phyloP scores from a whole-genome alignment of 2,113 vertebrate genomes.

The Thymallus thymallus region DNA sequence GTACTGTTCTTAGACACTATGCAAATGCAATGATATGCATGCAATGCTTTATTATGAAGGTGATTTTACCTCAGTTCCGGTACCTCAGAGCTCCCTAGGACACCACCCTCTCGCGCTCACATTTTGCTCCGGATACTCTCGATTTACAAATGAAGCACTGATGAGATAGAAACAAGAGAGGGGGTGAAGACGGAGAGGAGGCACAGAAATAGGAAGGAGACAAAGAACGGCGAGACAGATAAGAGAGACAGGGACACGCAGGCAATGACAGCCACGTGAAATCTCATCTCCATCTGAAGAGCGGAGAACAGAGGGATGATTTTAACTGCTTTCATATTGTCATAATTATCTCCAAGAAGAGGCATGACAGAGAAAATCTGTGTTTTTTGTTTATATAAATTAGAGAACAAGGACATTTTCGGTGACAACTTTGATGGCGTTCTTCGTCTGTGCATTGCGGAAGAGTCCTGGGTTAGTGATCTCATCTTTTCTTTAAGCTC shows the following conservation, averaged over 20 bases:
- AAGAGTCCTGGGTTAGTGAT: conserved; percentile 71
- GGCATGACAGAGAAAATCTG: conserved; percentile 72
- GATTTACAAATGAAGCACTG: too few relatives aligned
- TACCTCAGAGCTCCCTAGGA: too few relatives aligned
- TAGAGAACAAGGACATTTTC: conserved; percentile 73
- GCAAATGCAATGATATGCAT: too few relatives aligned
- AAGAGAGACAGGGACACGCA: conserved; percentile 27
- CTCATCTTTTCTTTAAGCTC: conserved; percentile 61
- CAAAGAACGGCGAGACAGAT: background rate
- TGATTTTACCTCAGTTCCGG: too few relatives aligned
- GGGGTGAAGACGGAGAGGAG: background rate
- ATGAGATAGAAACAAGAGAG: background rate
- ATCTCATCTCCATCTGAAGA: conserved; percentile 78
- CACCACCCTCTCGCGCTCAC: too few relatives aligned
- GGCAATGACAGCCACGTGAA: conserved; percentile 74
- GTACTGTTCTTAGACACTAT: too few relatives aligned
- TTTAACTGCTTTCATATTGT: conserved; percentile 77
- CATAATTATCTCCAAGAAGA: conserved; percentile 78
- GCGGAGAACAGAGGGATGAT: conserved; percentile 75
- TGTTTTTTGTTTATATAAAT: conserved; percentile 81
- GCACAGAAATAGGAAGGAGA: conserved; percentile 8
- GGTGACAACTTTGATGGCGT: conserved; percentile 72
- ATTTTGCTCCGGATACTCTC: too few relatives aligned
- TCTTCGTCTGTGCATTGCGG: conserved; percentile 68
- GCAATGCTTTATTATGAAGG: too few relatives aligned